phyloP scores from a whole-genome alignment of 2,888 invertebrate species.

The Cerastoderma edule region DNA sequence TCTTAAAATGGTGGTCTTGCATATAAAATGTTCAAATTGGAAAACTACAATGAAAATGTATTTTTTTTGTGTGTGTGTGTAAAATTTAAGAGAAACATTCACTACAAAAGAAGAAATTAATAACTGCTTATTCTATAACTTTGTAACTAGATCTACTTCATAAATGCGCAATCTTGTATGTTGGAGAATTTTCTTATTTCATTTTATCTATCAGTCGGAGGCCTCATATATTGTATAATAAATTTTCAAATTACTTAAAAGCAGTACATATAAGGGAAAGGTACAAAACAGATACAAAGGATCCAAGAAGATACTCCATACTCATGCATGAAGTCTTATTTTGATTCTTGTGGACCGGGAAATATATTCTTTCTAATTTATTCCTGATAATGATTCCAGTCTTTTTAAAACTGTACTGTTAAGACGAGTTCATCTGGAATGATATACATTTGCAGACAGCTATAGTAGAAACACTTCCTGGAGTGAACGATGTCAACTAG shows the following conservation, averaged over 20 bases:
- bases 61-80: too few relatives aligned
- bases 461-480: background rate
- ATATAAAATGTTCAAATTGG: too few relatives aligned
- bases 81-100: too few relatives aligned
- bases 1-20: too few relatives aligned
- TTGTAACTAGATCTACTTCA: background rate
- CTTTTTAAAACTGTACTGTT: background rate
- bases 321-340: background rate
- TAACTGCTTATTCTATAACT: background rate
- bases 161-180: background rate
- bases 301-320: background rate
- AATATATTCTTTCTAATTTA: background rate
- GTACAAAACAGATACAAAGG: too few relatives aligned
- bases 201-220: background rate
- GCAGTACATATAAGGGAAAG: background rate
- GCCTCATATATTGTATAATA: background rate
- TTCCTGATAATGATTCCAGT: background rate
- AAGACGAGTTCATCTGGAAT: background rate
- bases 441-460: background rate
- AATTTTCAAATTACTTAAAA: background rate
- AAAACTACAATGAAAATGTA: too few relatives aligned
- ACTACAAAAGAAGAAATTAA: too few relatives aligned
- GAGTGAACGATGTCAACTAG: background rate
- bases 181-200: background rate
- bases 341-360: background rate